These are phyloP conservation scores for Sardina pilchardus DNA, from an alignment of 2,113 vertebrate genomes.

Conservation along the genomic window DNA sequence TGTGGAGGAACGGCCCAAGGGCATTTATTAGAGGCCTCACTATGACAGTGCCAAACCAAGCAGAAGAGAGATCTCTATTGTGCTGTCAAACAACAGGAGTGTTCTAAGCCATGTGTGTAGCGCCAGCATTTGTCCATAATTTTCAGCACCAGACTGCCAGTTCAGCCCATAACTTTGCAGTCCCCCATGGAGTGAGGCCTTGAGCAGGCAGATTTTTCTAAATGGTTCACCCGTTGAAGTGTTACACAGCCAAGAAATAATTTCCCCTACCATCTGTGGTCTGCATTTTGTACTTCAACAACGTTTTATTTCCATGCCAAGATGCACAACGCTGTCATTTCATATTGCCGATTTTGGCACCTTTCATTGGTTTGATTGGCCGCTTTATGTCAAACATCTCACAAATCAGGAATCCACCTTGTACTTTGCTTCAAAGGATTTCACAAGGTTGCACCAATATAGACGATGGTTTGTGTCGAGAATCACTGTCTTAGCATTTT, in stretches of 20 bases:
- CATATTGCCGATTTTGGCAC: not conserved
- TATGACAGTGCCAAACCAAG: not conserved
- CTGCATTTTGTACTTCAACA: not conserved
- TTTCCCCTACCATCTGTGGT: not conserved
- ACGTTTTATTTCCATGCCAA: not conserved
- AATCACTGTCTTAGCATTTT: not conserved
- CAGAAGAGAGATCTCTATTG: conserved; percentile 25
- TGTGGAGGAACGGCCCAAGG: not conserved
- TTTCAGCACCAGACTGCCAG: conserved; percentile 16
- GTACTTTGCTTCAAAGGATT: not conserved
- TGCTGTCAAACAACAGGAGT: not conserved
- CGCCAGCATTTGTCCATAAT: not conserved
- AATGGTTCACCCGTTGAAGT: not conserved
- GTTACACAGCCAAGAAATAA: not conserved
- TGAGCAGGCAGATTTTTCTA: not conserved
- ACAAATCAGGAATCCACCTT: not conserved
- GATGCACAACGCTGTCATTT: not conserved
- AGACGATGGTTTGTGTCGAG: not conserved
- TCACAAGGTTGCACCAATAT: not conserved
- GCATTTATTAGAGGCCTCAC: not conserved
- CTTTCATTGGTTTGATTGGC: not conserved
- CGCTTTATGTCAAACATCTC: not conserved
- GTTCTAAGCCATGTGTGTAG: not conserved
- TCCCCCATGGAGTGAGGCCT: not conserved
- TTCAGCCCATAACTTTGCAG: not conserved